Conservation (phyloP, 1,140 invertebrate species). For the Leguminivora glycinivorella region DNA sequence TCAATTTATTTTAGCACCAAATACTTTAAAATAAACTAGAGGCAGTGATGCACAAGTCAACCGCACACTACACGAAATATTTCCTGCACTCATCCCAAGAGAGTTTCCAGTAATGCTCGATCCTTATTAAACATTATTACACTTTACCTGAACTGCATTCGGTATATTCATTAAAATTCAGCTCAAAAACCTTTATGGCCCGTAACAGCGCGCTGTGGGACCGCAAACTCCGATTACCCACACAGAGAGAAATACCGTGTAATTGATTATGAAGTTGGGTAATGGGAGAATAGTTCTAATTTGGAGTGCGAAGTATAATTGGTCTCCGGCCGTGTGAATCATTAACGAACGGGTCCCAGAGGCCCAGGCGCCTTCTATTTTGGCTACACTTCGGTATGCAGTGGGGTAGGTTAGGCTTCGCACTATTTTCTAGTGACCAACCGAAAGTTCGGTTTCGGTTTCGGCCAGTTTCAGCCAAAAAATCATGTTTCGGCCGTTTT, state of each 20-base stretch:
- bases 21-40: no score
- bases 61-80: background rate
- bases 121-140: slow-evolving; percentile 48
- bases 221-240: slow-evolving; percentile 78
- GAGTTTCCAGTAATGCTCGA: slow-evolving; percentile 32
- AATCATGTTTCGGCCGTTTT: no score
- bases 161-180: slow-evolving; percentile 69
- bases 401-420: background rate
- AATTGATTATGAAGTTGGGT: slow-evolving; percentile 79
- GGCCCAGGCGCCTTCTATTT: slow-evolving; percentile 58
- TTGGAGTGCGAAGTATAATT: slow-evolving; percentile 70
- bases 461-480: no score
- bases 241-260: slow-evolving; percentile 75
- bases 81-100: slow-evolving; percentile 15
- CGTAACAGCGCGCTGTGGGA: slow-evolving; percentile 74
- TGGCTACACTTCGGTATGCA: background rate
- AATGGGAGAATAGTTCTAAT: slow-evolving; percentile 79
- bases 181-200: slow-evolving; percentile 71
- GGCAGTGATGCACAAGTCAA: no score
- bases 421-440: no score
- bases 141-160: slow-evolving; percentile 51
- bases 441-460: no score
- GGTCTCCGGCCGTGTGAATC: slow-evolving; percentile 72
- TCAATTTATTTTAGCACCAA: no score
- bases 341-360: slow-evolving; percentile 59